Conservation (phyloP, 2,113 vertebrate species). For the Microtus richardsoni region DNA sequence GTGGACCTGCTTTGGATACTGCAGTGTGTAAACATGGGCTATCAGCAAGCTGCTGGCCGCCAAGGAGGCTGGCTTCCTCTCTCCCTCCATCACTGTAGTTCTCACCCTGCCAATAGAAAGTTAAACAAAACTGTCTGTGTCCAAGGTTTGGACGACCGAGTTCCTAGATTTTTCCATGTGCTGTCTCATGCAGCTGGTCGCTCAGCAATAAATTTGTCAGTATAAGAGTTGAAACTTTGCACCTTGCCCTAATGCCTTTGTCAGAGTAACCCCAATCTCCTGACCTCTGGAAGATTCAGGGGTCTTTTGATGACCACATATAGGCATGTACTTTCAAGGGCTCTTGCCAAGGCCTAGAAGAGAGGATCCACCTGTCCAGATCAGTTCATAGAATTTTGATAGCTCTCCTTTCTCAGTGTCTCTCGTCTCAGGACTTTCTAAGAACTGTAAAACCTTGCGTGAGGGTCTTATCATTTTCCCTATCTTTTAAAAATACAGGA, state of each 20-base stretch:
- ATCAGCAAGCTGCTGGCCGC: neutral
- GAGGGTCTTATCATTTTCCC: neutral
- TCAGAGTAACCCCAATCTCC: neutral
- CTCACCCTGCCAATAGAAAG: neutral
- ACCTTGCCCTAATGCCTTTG: neutral
- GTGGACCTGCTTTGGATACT: conserved; percentile 37
- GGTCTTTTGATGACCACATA: neutral
- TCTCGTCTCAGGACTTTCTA: neutral
- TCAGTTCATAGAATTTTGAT: neutral
- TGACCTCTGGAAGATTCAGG: neutral
- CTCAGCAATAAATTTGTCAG: neutral
- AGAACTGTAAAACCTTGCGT: neutral
- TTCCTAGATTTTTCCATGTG: neutral
- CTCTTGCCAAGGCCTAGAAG: neutral
- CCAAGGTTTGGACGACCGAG: neutral
- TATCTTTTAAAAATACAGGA: conserved; percentile 14
- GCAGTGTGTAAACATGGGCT: neutral
- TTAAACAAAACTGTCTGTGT: conserved; percentile 8
- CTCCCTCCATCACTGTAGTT: neutral
- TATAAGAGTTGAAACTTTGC: neutral
- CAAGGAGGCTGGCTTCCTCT: neutral
- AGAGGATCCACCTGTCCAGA: fast-evolving
- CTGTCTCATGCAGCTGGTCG: neutral
- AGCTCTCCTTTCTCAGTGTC: neutral
- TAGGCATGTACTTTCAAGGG: neutral